Conservation (phyloP, 2,888 invertebrate species). For the Megamerina dolium region DNA sequence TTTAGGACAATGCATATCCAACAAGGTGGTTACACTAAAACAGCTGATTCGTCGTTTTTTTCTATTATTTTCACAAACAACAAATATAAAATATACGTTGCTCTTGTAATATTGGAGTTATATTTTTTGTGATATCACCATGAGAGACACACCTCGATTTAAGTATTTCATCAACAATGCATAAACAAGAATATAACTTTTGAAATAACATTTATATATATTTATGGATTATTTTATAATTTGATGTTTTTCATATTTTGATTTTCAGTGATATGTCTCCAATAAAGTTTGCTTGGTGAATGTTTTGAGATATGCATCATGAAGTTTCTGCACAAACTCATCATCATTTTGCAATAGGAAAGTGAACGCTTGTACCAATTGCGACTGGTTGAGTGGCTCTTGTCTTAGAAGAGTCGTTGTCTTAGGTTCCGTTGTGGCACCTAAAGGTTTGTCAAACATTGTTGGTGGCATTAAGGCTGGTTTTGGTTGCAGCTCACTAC, state of each 20-base stretch:
- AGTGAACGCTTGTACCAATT: constrained; percentile 81
- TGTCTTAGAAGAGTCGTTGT: constrained; percentile 17
- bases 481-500: constrained; percentile 49
- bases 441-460: constrained; percentile 66
- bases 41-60: too few species aligned
- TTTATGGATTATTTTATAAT: too few species aligned
- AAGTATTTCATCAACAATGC: too few species aligned
- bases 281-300: constrained; percentile 47
- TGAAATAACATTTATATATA: too few species aligned
- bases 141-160: too few species aligned
- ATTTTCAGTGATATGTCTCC: constrained; percentile 3
- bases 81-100: too few species aligned
- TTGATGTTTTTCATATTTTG: background rate
- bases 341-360: constrained; percentile 82
- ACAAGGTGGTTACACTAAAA: too few species aligned
- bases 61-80: too few species aligned
- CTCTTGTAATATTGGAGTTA: too few species aligned
- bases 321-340: constrained; percentile 81
- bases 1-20: too few species aligned
- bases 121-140: too few species aligned
- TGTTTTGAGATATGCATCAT: constrained; percentile 87
- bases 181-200: too few species aligned
- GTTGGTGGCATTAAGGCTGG: constrained; percentile 80
- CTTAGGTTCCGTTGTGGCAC: constrained; percentile 14
- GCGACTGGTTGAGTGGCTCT: constrained; percentile 80